These are phyloP conservation scores for Cephus rjabovi DNA, from an alignment of 2,888 invertebrate genomes.

Conservation along the genomic window DNA sequence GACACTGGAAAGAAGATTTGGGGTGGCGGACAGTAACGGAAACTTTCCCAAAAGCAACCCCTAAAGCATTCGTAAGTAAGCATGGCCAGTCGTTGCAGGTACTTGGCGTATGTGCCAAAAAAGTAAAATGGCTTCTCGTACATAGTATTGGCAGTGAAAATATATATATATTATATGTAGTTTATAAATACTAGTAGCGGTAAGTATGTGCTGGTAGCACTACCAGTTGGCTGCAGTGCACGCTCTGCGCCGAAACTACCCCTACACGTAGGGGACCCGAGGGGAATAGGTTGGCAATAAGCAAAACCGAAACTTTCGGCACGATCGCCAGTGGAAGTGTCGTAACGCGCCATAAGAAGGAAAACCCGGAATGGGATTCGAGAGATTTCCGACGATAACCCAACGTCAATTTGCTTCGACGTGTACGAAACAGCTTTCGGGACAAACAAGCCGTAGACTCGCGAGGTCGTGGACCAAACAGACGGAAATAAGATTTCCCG, in stretches of 20 bases:
- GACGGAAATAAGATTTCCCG: constrained; percentile 6
- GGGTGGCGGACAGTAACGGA: not conserved
- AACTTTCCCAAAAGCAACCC: not conserved
- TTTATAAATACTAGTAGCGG: not conserved
- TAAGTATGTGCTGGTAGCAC: not conserved
- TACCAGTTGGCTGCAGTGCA: not conserved
- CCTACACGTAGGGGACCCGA: not conserved
- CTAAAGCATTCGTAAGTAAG: not conserved
- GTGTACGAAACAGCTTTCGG: constrained; percentile 6
- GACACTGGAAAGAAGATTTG: not conserved
- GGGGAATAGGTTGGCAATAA: not conserved
- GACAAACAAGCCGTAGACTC: constrained; percentile 6
- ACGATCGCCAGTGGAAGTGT: constrained; percentile 1
- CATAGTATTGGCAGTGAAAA: not conserved
- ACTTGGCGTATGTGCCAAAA: not conserved
- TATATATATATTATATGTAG: no score
- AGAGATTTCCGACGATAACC: constrained; percentile 6
- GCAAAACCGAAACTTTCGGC: constrained; percentile 3
- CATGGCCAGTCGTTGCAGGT: not conserved
- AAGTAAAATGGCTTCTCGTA: not conserved
- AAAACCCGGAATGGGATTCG: constrained; percentile 1
- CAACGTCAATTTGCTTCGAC: constrained; percentile 8
- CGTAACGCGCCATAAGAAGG: constrained; percentile 6
- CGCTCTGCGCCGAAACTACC: not conserved
- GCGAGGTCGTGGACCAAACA: not conserved